A percentile compares a stretch with the other conserved stretches of the same genome.
phyloP scores from a whole-genome alignment of 2,113 vertebrate species.

The Centropristis striata region DNA sequence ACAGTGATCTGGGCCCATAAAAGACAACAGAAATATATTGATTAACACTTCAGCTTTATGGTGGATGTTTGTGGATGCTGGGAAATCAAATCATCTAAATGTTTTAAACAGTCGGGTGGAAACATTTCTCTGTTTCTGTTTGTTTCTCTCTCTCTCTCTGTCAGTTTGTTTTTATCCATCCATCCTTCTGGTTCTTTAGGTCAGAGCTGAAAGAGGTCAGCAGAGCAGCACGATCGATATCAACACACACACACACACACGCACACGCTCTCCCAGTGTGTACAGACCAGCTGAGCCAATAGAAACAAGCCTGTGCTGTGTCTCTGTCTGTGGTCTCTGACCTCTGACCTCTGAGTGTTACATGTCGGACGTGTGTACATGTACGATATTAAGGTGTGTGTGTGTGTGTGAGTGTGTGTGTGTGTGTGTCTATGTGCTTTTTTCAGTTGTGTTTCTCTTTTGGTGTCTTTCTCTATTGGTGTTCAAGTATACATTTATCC shows the following conservation, averaged over 20 bases:
- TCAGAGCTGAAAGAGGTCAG: constrained; percentile 57
- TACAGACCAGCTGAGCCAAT: constrained; percentile 29
- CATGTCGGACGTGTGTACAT: neutral
- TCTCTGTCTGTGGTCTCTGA: constrained; percentile 12
- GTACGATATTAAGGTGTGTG: neutral
- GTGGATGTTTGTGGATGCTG: neutral
- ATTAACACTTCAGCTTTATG: neutral
- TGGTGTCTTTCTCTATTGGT: too few relatives aligned
- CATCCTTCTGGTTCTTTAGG: constrained; percentile 32
- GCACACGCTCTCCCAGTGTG: neutral
- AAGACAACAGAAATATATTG: neutral
- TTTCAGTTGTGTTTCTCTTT: neutral
- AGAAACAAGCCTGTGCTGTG: constrained; percentile 38
- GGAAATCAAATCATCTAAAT: too few relatives aligned
- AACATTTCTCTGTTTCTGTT: too few relatives aligned
- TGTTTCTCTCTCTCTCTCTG: constrained; percentile 4
- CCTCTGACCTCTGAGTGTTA: constrained; percentile 17
- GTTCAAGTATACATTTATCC: too few relatives aligned
- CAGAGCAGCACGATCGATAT: constrained; percentile 46
- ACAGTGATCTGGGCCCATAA: neutral
- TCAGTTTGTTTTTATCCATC: constrained; percentile 49
- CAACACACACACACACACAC: constrained; percentile 29
- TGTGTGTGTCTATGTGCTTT: neutral
- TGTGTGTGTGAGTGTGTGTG: neutral
- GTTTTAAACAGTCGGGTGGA: too few relatives aligned